These are phyloP conservation scores for Oncorhynchus nerka DNA, from an alignment of 2,113 vertebrate genomes.

Conservation along the genomic window DNA sequence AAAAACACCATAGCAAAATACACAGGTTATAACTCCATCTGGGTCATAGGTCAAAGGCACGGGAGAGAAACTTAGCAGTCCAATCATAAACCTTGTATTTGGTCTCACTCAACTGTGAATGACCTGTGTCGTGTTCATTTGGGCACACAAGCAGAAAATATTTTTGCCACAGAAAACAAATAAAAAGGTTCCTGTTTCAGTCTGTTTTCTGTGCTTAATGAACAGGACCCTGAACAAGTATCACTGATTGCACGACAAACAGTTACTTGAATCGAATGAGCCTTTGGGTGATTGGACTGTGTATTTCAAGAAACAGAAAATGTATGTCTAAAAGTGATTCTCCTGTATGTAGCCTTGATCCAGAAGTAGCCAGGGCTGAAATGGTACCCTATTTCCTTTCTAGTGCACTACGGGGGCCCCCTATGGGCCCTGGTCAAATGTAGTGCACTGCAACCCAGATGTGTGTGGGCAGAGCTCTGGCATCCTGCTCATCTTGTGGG, in stretches of 20 bases:
- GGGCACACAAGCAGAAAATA: no score
- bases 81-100: background rate
- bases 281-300: background rate
- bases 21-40: background rate
- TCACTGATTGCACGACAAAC: no score
- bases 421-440: background rate
- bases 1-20: slow-evolving; percentile 17
- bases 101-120: background rate
- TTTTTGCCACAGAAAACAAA: no score
- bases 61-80: background rate
- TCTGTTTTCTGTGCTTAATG: no score
- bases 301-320: background rate
- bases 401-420: no score
- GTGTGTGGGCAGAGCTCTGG: background rate
- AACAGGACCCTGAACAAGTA: no score
- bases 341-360: no score
- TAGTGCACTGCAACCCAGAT: background rate
- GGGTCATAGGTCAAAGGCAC: background rate
- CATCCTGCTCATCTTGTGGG: background rate
- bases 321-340: no score
- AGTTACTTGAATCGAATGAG: no score
- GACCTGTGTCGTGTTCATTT: background rate
- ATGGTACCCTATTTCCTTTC: no score
- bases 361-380: no score
- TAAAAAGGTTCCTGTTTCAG: no score